A percentile compares a stretch with the other conserved stretches of the same genome.
Conservation (phyloP, 1,140 invertebrate species). For the Tetragonula clypearis region DNA sequence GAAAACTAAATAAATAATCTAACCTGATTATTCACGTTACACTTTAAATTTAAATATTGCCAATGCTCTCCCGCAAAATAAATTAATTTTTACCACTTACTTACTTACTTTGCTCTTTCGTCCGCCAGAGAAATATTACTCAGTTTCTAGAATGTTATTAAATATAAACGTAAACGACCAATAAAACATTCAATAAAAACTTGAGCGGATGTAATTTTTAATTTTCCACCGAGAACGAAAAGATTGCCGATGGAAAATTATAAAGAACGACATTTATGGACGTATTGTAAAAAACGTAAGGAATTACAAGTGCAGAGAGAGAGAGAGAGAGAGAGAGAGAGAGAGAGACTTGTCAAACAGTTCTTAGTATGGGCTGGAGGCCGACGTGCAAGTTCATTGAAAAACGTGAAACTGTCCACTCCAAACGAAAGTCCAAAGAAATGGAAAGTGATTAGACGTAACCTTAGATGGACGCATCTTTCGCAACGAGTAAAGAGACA, state of each 20-base stretch:
- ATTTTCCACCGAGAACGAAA: background rate
- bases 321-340: background rate
- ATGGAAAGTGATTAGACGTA: constrained; percentile 37
- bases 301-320: too few relatives aligned
- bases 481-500: constrained; percentile 2
- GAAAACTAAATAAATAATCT: too few relatives aligned
- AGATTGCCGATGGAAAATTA: background rate
- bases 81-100: too few relatives aligned
- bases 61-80: too few relatives aligned
- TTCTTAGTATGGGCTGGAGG: background rate
- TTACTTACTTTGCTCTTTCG: too few relatives aligned
- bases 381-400: constrained; percentile 32
- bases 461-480: constrained; percentile 6
- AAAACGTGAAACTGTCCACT: background rate
- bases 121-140: too few relatives aligned
- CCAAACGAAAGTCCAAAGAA: constrained; percentile 21
- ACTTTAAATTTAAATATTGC: too few relatives aligned
- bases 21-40: too few relatives aligned
- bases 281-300: too few relatives aligned
- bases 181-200: background rate
- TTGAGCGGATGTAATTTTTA: background rate
- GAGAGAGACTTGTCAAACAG: background rate
- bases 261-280: background rate
- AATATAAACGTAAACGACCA: background rate
- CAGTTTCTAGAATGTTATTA: too few relatives aligned